Evolutionary conservation across 2,888 invertebrate genomes (phyloP), one percentile per base, ranked within the genome.

Genomic region (Drosophila anomalata): DNA sequence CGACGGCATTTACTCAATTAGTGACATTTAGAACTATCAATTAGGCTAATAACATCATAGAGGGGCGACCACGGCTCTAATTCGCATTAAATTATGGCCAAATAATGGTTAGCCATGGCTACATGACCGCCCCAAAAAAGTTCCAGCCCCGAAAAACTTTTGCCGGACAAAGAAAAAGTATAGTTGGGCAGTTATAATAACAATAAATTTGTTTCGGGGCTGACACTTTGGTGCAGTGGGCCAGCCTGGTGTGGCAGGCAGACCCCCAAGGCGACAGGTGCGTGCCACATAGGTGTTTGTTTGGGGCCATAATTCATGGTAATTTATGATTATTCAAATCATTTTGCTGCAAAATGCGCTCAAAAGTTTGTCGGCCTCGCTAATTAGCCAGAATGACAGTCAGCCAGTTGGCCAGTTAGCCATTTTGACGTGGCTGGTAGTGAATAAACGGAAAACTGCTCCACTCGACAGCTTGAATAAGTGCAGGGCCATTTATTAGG

Each of bases 281-380:
- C 58, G 58, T 68, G 68, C 60, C 50, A 53, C 51, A 20, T 22
- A 22, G 20, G 42, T 46, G 20, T 63, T 42, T 62, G 24, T 41
- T 63, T 22, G 22, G 77, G 58, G 62, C 69, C 74, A 86, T 83
- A 83, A 75, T 74, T 87, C 79, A 81, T 66, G 71, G 59, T 88
- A 76, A 85, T 88, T 88, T 87, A 88, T 81, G 83, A 78, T 78
- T 73, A 77, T 80, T 74, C 79, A 80, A 79, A 77, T 77, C 65
- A 54, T 73, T 77, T 77, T 59, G 53, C 57, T 70, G 61, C 73
- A 68, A 75, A 75, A 56, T 66, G 72, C 71, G 61, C 66, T 71
- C 31, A 41, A 71, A 65, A 58, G 47, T 44, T 55, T 41, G 41
- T 60, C 56, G 39, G 36, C 57, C 29, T 41, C 14, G 56, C 79